A percentile compares a stretch with the other conserved stretches of the same genome.
These are phyloP conservation scores for Xestia c-nigrum DNA, from an alignment of 2,888 invertebrate species.

Conservation along the genomic window DNA sequence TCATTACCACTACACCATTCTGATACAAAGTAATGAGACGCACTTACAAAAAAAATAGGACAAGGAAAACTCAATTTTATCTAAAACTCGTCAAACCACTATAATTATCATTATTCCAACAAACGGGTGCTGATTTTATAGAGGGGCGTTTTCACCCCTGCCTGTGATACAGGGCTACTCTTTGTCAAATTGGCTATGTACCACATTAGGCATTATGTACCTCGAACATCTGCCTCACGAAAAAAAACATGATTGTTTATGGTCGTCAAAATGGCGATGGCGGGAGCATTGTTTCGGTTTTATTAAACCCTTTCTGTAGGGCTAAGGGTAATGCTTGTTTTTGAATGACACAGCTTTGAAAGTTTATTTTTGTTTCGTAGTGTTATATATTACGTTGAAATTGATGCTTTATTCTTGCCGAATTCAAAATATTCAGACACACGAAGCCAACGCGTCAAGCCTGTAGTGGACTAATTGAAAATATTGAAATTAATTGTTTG, in stretches of 20 bases:
- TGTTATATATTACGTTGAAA: background rate
- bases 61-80: background rate
- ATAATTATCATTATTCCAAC: slow-evolving; percentile 81
- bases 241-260: slow-evolving; percentile 76
- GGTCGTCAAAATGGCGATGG: slow-evolving; percentile 71
- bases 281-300: slow-evolving; percentile 62
- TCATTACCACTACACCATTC: no score
- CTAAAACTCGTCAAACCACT: slow-evolving; percentile 71
- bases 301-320: slow-evolving; percentile 39
- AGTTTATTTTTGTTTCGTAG: background rate
- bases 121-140: slow-evolving; percentile 73
- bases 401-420: background rate
- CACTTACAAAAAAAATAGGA: background rate
- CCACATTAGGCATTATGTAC: slow-evolving; percentile 72
- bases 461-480: no score
- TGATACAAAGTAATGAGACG: background rate
- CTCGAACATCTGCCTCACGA: slow-evolving; percentile 81
- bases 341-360: slow-evolving; percentile 20
- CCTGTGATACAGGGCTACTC: slow-evolving; percentile 72
- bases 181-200: slow-evolving; percentile 71
- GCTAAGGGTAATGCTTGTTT: slow-evolving; percentile 15
- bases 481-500: no score
- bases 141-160: slow-evolving; percentile 75
- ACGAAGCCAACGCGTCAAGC: background rate
- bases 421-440: background rate